Percentiles rank a stretch among this genome's conserved stretches.
Evolutionary conservation across 2,797 vertebrate genomes (phyloP).

Genomic region (Sebastes melanostomus): DNA sequence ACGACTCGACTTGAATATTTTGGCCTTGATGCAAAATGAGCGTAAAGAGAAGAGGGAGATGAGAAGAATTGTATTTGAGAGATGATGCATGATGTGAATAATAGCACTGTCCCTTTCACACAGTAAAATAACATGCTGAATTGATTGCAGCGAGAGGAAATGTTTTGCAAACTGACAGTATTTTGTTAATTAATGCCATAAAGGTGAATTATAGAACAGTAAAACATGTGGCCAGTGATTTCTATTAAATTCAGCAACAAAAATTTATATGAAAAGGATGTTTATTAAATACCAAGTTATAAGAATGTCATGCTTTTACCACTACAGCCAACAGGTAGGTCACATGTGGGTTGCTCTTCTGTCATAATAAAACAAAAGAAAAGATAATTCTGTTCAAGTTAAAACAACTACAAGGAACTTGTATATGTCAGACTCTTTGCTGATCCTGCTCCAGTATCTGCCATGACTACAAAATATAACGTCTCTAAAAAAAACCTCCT

Average conservation of each 20-base stretch:
- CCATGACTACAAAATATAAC: no score
- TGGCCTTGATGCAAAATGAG: background rate
- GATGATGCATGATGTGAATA: background rate
- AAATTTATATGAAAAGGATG: background rate
- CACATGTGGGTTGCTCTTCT: background rate
- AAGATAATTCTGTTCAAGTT: background rate
- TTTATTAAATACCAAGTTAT: background rate
- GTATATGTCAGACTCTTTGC: no score
- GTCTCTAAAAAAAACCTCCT: no score
- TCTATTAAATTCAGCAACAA: background rate
- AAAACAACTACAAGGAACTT: no score
- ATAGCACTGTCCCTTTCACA: background rate
- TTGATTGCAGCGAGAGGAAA: background rate
- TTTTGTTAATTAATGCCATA: background rate
- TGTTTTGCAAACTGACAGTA: background rate
- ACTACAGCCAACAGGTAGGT: background rate
- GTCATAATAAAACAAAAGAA: background rate
- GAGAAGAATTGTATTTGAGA: background rate
- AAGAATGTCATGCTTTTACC: background rate
- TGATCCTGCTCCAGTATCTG: no score
- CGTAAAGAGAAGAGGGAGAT: background rate
- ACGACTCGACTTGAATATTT: background rate
- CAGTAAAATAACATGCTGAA: background rate
- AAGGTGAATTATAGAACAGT: background rate
- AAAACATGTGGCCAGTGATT: background rate